Conservation (phyloP, 2,113 vertebrate species). For the Hypomesus transpacificus region DNA sequence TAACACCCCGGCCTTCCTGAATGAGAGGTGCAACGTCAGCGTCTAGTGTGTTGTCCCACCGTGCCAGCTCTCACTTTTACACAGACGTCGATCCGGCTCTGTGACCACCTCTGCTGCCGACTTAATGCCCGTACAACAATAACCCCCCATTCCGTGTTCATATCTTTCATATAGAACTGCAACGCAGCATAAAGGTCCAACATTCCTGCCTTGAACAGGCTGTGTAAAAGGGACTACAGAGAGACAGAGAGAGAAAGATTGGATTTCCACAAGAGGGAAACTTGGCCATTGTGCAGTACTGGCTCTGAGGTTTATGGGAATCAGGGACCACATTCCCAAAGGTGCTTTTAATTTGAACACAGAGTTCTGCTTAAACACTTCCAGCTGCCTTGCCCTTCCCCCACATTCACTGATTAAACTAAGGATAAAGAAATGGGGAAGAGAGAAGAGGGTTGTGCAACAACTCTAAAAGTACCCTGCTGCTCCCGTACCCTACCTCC, state of each 20-base stretch:
- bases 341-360: conserved; percentile 59
- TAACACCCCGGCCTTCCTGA: too few relatives aligned
- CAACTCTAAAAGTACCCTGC: conserved; percentile 10
- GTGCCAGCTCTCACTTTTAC: too few relatives aligned
- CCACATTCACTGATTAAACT: conserved; percentile 42
- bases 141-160: conserved; percentile 15
- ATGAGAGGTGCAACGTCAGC: too few relatives aligned
- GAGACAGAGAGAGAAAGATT: conserved; percentile 18
- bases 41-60: too few relatives aligned
- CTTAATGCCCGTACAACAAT: too few relatives aligned
- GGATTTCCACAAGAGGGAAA: conserved; percentile 58
- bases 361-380: conserved; percentile 55
- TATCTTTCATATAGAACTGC: too few relatives aligned
- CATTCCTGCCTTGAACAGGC: too few relatives aligned
- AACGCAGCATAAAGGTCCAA: too few relatives aligned
- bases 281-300: conserved; percentile 57
- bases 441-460: conserved; percentile 26
- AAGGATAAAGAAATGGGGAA: conserved; percentile 25
- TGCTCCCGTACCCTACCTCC: neutral
- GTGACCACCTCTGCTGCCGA: too few relatives aligned
- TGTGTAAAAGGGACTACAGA: neutral
- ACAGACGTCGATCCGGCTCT: too few relatives aligned
- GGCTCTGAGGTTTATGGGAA: conserved; percentile 66
- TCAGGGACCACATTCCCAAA: conserved; percentile 56
- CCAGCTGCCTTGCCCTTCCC: conserved; percentile 49